A percentile compares a stretch with the other conserved stretches of the same genome.
Conservation (phyloP, 1,140 invertebrate genomes). For the Drosophila truncata region DNA sequence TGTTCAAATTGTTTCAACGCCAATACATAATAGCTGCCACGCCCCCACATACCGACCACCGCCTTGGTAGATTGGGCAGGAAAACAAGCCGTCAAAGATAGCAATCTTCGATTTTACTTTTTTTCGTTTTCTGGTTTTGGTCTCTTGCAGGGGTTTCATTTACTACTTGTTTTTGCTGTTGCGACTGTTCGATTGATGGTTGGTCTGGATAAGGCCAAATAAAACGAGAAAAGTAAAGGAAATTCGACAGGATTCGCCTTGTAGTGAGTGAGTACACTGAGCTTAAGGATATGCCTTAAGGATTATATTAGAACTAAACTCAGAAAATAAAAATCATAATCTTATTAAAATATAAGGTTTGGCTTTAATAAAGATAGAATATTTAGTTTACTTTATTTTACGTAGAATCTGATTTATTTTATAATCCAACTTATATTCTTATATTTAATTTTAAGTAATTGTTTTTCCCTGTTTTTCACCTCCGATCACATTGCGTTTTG, state of each 20-base stretch:
- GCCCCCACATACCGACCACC: constrained; percentile 28
- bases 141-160: constrained; percentile 68
- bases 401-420: background rate
- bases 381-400: background rate
- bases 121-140: constrained; percentile 15
- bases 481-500: constrained; percentile 2
- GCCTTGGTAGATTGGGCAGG: constrained; percentile 52
- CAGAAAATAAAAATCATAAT: no score
- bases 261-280: constrained; percentile 33
- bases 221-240: constrained; percentile 43
- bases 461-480: constrained; percentile 2
- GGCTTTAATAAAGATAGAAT: background rate
- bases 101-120: constrained; percentile 84
- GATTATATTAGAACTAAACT: background rate
- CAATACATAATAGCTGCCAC: constrained; percentile 83
- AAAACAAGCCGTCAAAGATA: constrained; percentile 85
- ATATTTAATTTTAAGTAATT: background rate
- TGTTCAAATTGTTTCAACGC: constrained; percentile 85
- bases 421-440: background rate
- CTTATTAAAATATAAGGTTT: background rate
- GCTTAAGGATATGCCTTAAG: background rate
- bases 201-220: constrained; percentile 62
- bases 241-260: constrained; percentile 48
- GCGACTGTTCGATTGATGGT: constrained; percentile 76
- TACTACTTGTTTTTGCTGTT: constrained; percentile 65